Conservation (phyloP, 92 coral and sea anemone species). For the Virgularia gustaviana region DNA sequence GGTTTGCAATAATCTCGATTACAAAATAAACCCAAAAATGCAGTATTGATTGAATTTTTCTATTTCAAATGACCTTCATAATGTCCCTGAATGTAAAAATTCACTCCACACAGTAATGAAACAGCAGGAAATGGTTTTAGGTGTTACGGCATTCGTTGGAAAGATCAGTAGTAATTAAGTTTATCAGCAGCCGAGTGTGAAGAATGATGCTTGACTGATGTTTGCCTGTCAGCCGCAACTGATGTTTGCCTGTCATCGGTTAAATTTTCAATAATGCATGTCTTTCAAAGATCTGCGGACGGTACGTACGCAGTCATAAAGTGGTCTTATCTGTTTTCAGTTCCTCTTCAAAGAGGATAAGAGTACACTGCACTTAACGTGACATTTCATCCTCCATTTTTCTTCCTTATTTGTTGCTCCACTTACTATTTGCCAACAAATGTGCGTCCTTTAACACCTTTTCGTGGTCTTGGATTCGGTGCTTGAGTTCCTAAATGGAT, state of each 20-base stretch:
- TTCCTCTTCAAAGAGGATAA: conserved; percentile 20
- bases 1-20: too few relatives aligned
- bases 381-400: background rate
- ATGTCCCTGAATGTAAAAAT: too few relatives aligned
- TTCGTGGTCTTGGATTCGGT: too few relatives aligned
- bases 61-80: too few relatives aligned
- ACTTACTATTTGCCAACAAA: too few relatives aligned
- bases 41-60: too few relatives aligned
- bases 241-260: conserved; percentile 39
- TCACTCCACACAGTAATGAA: background rate
- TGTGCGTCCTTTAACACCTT: too few relatives aligned
- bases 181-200: conserved; percentile 20
- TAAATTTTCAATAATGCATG: conserved; percentile 38
- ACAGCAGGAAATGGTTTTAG: conserved; percentile 8
- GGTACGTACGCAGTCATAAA: conserved; percentile 1
- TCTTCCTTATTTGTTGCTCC: background rate
- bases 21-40: too few relatives aligned
- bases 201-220: conserved; percentile 8
- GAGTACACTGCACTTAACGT: conserved; percentile 4
- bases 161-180: conserved; percentile 23
- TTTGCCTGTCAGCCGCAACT: conserved; percentile 18
- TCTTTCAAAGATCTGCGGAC: conserved; percentile 34
- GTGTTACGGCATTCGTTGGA: conserved; percentile 1
- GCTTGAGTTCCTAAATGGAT: too few relatives aligned
- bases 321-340: conserved; percentile 26